Percentiles rank a stretch among this genome's conserved stretches.
Conservation (phyloP, 2,888 invertebrate genomes). For the Coecobrya sp. region DNA sequence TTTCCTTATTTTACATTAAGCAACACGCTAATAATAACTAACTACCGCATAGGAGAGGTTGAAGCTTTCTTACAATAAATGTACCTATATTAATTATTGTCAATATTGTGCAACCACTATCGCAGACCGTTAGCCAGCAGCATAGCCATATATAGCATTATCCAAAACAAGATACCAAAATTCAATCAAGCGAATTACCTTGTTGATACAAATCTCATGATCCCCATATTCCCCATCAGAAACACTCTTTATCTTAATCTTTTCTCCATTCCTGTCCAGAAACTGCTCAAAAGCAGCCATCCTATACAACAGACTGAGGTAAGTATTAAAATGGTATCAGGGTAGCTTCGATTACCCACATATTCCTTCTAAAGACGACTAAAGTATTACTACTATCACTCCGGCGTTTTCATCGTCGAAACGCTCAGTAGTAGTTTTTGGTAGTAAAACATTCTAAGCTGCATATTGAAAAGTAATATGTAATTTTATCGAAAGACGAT, state of each 20-base stretch:
- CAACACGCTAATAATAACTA: background rate
- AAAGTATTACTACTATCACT: background rate
- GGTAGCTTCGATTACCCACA: background rate
- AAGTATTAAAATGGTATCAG: background rate
- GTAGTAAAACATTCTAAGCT: background rate
- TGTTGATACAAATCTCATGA: slow-evolving; percentile 72
- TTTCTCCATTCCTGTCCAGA: slow-evolving; percentile 18
- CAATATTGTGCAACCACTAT: background rate
- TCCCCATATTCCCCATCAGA: slow-evolving; percentile 61
- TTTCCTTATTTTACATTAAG: background rate
- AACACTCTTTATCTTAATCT: slow-evolving; percentile 71
- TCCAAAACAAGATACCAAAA: slow-evolving; percentile 43
- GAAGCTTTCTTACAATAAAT: background rate
- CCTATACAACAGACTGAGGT: background rate
- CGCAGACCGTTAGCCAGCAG: background rate
- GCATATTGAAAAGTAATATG: slow-evolving; percentile 13
- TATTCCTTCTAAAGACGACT: background rate
- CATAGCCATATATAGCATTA: slow-evolving; percentile 6
- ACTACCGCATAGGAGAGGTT: background rate
- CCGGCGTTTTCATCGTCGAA: background rate
- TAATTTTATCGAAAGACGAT: slow-evolving; percentile 44
- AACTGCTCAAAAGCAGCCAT: slow-evolving; percentile 40
- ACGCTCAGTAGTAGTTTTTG: background rate
- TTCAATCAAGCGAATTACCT: slow-evolving; percentile 72
- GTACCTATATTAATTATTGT: background rate